phyloP scores from a whole-genome alignment of 2,113 vertebrate genomes.

The Ailurus styani region DNA sequence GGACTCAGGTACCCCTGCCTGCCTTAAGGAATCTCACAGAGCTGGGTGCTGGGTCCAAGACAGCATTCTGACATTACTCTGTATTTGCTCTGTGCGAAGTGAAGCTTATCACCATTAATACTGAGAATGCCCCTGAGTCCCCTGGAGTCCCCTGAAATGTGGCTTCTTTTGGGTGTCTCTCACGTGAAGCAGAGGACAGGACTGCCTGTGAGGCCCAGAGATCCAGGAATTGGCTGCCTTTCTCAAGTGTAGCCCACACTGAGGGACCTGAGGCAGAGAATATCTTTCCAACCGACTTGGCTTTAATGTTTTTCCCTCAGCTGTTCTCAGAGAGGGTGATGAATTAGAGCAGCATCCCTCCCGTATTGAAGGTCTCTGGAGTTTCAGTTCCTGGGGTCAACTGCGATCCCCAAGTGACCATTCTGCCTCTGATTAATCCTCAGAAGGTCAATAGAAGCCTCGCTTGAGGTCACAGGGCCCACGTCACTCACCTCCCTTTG shows the following conservation, averaged over 20 bases:
- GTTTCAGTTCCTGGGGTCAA: background rate
- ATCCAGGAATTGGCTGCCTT: no score
- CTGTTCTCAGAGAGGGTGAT: background rate
- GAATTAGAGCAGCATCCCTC: background rate
- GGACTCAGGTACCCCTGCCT: rapidly evolving
- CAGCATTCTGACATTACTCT: background rate
- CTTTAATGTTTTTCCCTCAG: background rate
- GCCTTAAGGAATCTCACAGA: background rate
- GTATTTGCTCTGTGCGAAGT: no score
- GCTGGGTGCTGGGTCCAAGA: rapidly evolving
- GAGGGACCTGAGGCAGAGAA: rapidly evolving
- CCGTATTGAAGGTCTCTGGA: background rate
- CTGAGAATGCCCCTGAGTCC: background rate
- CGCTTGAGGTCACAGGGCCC: background rate
- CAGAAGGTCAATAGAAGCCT: background rate
- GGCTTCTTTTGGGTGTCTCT: rapidly evolving
- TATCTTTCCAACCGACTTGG: background rate
- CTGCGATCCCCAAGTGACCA: background rate
- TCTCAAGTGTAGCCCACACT: background rate
- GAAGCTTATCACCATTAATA: background rate
- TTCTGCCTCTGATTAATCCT: background rate
- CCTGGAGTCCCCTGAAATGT: background rate
- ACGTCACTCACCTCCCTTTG: background rate
- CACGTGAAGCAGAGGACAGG: background rate
- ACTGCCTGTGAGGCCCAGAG: background rate